Base-by-base conservation (phyloP, 2,113 vertebrate species). In the Silurus meridionalis region DNA sequence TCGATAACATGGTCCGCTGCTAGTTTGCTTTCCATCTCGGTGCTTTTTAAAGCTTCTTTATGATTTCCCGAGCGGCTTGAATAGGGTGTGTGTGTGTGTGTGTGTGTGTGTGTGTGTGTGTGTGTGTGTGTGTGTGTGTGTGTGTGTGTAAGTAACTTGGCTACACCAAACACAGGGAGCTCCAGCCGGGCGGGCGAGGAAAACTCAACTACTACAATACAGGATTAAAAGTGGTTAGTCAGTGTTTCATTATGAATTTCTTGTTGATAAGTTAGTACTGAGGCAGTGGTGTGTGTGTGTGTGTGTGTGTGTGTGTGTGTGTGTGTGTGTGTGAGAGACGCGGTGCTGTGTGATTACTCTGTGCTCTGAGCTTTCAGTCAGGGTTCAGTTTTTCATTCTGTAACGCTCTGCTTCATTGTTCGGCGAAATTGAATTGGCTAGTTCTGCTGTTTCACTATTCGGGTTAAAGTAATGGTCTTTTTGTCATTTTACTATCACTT, bases 141-240 rank as follows among this genome's bases (percentile, higher is more conserved):
- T 60, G 48, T 17, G 57, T 3, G 53, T 37, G 28, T 57, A 14
- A 46, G 48, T 37, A 67, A 80, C 77, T 83, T 74, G 52, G 75
- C 71, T 75, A 74, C 87, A 23, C 80, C 57, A 64, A 88, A 78
- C 64, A 63, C 69, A 84, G 37, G 67, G 55, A 58, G 48, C 67
- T 61, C 80, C 71, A 78, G 78, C 82, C 84, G 58, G 86, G 55
- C 82, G 81, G 72, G 88, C 86, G 82, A 88, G 81, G 15, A 55
- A n/a, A 80, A 82, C 64, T 48, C 60, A 67, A 25, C 28, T 74
- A 21, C 0, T 6, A 14, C 61, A 50, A 53, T 4, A 72, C 17
- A 11, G 2, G 23, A 8, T 0, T 57, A 28, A 57, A 78, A 80
- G 15, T 6, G 21, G 14, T 60, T 6, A 19, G 3, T 58, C 53